Evolutionary conservation across 2,797 vertebrate species (phyloP), one percentile per base, ranked within the genome.

Genomic region (Momotus momota): DNA sequence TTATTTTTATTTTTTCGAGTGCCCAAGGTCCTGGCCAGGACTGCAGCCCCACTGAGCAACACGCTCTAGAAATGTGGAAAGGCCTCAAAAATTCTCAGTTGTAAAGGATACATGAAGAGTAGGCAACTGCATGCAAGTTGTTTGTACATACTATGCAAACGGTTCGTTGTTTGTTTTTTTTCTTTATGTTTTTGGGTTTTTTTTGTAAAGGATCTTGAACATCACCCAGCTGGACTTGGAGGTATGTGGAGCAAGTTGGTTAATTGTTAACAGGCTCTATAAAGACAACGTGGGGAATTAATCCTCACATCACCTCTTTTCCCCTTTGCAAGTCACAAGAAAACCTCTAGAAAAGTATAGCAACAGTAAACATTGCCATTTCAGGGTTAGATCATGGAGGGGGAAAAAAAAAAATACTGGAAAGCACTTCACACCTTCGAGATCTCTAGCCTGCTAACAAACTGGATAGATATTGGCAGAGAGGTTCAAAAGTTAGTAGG

Each of bases 401-500:
- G 86, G 66, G 49, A 49, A 19, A 14, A 26, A 57, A 12, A 19
- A 49, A 73, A 43, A 33, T 43, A 46, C 77, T 54, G 43, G 65
- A 95, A 93, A 94, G 72, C 75, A 67, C 89, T 94, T 96, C 79
- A 75, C 82, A 84, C 93, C 86, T 94, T 93, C 7, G 29, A 82
- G 78, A 65, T 92, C 88, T 90, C 72, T 93, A 90, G 88, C 70
- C 77, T 90, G 86, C 88, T 92, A 93, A 77, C 62, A 95, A 92
- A 94, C 61, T 21, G 72, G 65, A 88, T 51, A 82, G 69, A 94
- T 80, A 93, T 58, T 90, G 95, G 85, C 91, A 93, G 79, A 88
- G 73, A 83, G 49, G 82, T 93, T 86, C 80, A 90, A 90, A 97
- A 96, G 91, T 93, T 94, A 69, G 88, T 92, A 74, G 83, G 82